Conservation (phyloP, 1,140 invertebrate species). For the Ridgeia piscesae region DNA sequence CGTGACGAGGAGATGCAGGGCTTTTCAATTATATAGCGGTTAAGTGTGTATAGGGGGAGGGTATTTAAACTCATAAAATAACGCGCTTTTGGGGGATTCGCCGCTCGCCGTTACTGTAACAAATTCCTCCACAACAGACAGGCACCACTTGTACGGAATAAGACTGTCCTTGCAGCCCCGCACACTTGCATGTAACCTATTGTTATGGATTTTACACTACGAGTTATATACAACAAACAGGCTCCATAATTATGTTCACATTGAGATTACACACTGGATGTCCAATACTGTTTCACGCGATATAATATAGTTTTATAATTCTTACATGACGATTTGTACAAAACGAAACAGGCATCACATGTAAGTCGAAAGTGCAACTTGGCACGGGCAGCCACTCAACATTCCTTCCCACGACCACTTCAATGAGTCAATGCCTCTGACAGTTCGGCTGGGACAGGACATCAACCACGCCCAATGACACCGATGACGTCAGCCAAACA, state of each 20-base stretch:
- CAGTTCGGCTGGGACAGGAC: neutral
- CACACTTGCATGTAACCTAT: neutral
- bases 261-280: neutral
- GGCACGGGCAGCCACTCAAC: neutral
- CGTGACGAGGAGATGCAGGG: too few species aligned
- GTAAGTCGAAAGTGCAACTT: neutral
- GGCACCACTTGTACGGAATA: too few species aligned
- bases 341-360: neutral
- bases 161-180: too few species aligned
- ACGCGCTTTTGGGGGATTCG: too few species aligned
- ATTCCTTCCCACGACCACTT: neutral
- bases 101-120: too few species aligned
- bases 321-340: neutral
- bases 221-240: neutral
- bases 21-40: too few species aligned
- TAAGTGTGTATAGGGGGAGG: too few species aligned
- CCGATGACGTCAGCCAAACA: neutral
- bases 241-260: neutral
- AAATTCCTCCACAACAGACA: too few species aligned
- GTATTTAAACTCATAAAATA: too few species aligned
- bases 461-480: neutral
- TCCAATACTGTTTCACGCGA: neutral
- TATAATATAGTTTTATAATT: neutral
- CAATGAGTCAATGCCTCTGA: neutral
- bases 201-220: neutral